Conservation (phyloP, 37 sponge, comb jelly and placozoan species). For the Petrosia ficiformis region DNA sequence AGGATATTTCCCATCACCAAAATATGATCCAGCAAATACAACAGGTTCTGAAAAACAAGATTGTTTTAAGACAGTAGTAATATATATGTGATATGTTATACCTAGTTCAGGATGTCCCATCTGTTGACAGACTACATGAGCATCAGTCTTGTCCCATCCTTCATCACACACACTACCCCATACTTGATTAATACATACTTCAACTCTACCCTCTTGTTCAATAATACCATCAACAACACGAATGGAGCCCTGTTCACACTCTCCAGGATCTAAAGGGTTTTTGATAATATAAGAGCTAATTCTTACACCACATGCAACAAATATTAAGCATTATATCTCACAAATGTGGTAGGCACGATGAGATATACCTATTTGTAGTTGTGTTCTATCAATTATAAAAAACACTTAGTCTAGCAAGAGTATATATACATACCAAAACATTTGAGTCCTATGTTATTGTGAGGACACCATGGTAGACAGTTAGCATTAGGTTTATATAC, state of each 20-base stretch:
- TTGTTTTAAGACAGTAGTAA: neutral
- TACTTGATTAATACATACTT: constrained; percentile 3
- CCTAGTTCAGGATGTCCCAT: neutral
- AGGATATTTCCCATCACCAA: constrained; percentile 21
- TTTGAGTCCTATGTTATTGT: neutral
- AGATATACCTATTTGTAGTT: no score
- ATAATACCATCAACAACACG: neutral
- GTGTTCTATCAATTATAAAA: no score
- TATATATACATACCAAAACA: neutral
- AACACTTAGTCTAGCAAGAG: no score
- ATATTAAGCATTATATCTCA: no score
- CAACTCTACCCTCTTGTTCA: neutral
- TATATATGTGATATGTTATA: neutral
- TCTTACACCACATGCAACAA: no score
- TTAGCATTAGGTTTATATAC: neutral
- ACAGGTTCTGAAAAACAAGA: constrained; percentile 1
- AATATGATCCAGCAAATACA: neutral
- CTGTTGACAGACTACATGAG: neutral
- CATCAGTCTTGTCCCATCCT: constrained; percentile 1
- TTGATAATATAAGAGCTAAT: no score
- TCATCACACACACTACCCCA: constrained; percentile 4
- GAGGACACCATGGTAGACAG: neutral
- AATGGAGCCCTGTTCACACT: neutral
- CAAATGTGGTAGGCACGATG: no score
- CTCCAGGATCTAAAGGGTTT: no score